Evolutionary conservation across 1,140 invertebrate species (phyloP).

Genomic region (Eriocheir sinensis): DNA sequence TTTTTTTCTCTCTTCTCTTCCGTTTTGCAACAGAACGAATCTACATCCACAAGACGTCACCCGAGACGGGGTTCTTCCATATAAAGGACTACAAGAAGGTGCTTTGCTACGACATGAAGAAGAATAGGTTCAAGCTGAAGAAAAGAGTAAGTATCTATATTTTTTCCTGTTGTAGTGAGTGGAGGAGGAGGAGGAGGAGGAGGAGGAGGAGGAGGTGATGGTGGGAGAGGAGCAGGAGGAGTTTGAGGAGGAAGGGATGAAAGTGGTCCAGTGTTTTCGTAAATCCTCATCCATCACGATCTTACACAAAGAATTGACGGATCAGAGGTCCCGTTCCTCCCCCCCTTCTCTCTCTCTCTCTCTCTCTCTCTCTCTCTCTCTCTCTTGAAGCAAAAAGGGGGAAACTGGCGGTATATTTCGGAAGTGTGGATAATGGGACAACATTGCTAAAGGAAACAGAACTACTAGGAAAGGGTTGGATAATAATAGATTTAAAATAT

Average conservation of each 20-base stretch:
- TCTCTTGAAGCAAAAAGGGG: background rate
- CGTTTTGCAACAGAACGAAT: constrained; percentile 37
- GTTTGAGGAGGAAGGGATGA: too few relatives aligned
- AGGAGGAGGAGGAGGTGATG: too few relatives aligned
- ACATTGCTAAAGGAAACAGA: too few relatives aligned
- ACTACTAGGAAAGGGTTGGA: too few relatives aligned
- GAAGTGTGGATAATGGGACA: too few relatives aligned
- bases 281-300: too few relatives aligned
- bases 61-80: constrained; percentile 40
- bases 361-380: background rate
- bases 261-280: too few relatives aligned
- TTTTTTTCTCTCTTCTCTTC: background rate
- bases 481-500: too few relatives aligned
- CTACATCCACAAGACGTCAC: constrained; percentile 15
- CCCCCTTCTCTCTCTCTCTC: background rate
- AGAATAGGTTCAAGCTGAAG: background rate
- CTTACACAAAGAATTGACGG: too few relatives aligned
- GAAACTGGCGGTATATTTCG: too few relatives aligned
- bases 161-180: background rate
- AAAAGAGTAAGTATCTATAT: constrained; percentile 51
- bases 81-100: constrained; percentile 5
- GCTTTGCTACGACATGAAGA: constrained; percentile 43
- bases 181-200: background rate
- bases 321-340: background rate
- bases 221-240: too few relatives aligned